A percentile compares a stretch with the other conserved stretches of the same genome.
phyloP scores from a whole-genome alignment of 2,888 invertebrate genomes.

The Mycalesis mineus region DNA sequence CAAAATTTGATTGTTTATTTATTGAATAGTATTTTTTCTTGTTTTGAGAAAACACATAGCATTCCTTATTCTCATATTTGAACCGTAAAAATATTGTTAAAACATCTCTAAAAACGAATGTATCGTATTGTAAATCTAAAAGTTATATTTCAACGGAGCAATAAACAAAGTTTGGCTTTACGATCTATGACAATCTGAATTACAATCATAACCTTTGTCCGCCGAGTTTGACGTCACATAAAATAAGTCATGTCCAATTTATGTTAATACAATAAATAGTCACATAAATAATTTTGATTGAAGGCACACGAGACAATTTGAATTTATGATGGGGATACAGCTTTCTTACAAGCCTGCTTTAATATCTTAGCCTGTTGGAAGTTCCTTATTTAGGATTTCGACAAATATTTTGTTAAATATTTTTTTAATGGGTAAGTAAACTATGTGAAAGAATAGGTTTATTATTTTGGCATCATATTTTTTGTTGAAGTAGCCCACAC shows the following conservation, averaged over 20 bases:
- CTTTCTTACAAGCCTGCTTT: slow-evolving; percentile 40
- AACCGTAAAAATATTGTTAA: no score
- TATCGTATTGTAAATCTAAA: slow-evolving; percentile 9
- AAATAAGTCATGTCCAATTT: slow-evolving; percentile 78
- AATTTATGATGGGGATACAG: slow-evolving; percentile 68
- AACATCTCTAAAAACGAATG: not conserved
- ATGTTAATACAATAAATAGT: slow-evolving; percentile 78
- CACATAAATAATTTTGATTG: slow-evolving; percentile 69
- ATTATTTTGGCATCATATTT: no score
- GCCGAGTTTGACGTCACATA: slow-evolving; percentile 63
- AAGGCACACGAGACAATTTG: slow-evolving; percentile 66
- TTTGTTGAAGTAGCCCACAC: no score
- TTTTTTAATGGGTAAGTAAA: no score
- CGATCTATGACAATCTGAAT: slow-evolving; percentile 73
- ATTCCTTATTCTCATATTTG: no score
- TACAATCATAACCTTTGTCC: slow-evolving; percentile 72
- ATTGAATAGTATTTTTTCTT: no score
- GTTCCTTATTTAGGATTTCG: not conserved
- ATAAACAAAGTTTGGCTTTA: slow-evolving; percentile 65
- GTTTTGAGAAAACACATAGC: no score
- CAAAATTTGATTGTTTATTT: no score
- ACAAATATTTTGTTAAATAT: no score
- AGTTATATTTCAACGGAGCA: slow-evolving; percentile 29
- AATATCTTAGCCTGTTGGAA: not conserved
- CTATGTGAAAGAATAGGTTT: no score